These are phyloP conservation scores for Dryoscopus gambensis DNA, from an alignment of 2,113 vertebrate genomes.

Conservation along the genomic window DNA sequence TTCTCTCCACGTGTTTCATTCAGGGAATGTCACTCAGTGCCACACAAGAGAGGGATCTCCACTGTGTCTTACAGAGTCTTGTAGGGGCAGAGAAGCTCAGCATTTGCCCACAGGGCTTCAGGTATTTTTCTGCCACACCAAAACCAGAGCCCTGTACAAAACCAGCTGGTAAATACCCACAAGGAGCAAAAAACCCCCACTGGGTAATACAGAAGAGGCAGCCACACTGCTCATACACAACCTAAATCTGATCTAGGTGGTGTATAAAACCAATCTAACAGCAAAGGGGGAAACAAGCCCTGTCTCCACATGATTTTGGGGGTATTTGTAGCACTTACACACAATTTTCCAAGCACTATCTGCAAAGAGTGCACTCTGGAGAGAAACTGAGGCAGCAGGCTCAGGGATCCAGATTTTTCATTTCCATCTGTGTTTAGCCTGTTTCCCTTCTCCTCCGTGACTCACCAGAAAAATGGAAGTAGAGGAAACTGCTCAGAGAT, in stretches of 20 bases:
- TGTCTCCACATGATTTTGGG: background rate
- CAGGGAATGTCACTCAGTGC: background rate
- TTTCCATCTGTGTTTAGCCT: background rate
- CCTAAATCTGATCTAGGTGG: background rate
- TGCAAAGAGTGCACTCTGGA: background rate
- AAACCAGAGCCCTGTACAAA: background rate
- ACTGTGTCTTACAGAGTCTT: background rate
- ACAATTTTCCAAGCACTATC: background rate
- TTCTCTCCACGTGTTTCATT: background rate
- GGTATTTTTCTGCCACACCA: background rate
- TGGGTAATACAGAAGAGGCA: background rate
- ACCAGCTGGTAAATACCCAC: background rate
- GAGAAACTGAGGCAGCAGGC: slow-evolving; percentile 27
- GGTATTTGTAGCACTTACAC: background rate
- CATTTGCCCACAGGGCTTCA: background rate
- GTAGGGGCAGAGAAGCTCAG: background rate
- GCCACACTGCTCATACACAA: background rate
- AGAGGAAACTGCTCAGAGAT: background rate
- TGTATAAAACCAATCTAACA: background rate
- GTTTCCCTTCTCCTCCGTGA: background rate
- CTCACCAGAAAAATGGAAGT: background rate
- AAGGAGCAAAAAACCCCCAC: background rate
- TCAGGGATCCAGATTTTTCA: background rate
- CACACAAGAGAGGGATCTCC: background rate
- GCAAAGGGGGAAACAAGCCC: background rate